These are phyloP conservation scores for Azorinus chamasolen DNA, from an alignment of 2,888 invertebrate species.

Conservation along the genomic window DNA sequence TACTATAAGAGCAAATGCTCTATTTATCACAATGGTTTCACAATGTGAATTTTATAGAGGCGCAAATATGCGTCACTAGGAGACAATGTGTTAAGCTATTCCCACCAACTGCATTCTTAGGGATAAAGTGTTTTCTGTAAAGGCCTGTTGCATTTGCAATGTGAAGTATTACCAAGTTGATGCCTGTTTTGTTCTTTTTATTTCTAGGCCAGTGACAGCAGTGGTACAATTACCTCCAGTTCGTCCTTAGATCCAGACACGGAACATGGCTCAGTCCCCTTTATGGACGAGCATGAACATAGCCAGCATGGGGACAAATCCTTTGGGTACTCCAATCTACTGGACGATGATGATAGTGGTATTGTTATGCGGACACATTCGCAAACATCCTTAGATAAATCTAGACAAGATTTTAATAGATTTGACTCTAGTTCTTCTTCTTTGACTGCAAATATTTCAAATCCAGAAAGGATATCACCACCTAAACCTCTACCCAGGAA, in stretches of 20 bases:
- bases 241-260: conserved; percentile 40
- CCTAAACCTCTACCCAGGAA: conserved; percentile 47
- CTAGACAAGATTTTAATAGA: conserved; percentile 18
- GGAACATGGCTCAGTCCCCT: conserved; percentile 16
- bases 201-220: conserved; percentile 54
- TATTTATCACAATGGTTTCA: no score
- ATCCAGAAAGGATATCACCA: conserved; percentile 20
- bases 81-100: no score
- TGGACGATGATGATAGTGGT: conserved; percentile 61
- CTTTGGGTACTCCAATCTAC: conserved; percentile 45
- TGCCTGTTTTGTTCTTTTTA: not conserved
- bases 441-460: not conserved
- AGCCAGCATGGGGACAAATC: conserved; percentile 25
- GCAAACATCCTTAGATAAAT: conserved; percentile 47
- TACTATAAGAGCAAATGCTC: no score
- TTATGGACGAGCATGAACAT: conserved; percentile 16
- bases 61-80: no score
- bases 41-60: no score
- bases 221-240: conserved; percentile 49
- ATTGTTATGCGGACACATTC: conserved; percentile 55
- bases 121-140: no score
- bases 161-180: no score
- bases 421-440: conserved; percentile 11
- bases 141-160: no score
- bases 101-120: no score